Evolutionary conservation across 2,113 vertebrate species (phyloP).

Genomic region (Zosterops pallidus): DNA sequence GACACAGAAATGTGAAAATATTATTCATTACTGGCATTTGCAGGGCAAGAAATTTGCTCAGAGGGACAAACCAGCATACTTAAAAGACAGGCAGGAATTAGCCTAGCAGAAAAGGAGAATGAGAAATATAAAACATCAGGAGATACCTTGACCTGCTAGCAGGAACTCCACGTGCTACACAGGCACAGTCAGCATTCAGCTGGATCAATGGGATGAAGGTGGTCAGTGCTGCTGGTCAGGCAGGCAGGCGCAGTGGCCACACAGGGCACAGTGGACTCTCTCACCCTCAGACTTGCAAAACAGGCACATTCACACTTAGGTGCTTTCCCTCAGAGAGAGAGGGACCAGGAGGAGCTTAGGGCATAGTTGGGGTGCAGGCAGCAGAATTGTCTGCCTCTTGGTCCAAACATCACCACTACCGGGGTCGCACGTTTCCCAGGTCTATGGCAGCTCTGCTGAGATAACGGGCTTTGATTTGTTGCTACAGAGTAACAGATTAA

Average conservation of each 20-base stretch:
- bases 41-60: neutral
- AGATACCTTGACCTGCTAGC: neutral
- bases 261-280: neutral
- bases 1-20: neutral
- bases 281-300: accelerated
- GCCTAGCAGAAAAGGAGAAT: neutral
- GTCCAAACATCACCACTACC: neutral
- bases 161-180: neutral
- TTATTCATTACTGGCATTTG: neutral
- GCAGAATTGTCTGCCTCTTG: neutral
- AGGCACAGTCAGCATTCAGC: neutral
- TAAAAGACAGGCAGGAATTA: neutral
- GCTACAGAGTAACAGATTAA: neutral
- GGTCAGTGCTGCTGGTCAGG: neutral
- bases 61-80: neutral
- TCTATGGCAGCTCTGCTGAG: neutral
- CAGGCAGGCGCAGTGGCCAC: neutral
- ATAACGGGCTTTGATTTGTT: neutral
- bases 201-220: accelerated
- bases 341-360: neutral
- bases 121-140: neutral
- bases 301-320: neutral
- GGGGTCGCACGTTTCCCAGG: accelerated
- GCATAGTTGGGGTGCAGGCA: neutral
- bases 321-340: neutral